Evolutionary conservation across 2,113 vertebrate genomes (phyloP).

Genomic region (Rana temporaria): DNA sequence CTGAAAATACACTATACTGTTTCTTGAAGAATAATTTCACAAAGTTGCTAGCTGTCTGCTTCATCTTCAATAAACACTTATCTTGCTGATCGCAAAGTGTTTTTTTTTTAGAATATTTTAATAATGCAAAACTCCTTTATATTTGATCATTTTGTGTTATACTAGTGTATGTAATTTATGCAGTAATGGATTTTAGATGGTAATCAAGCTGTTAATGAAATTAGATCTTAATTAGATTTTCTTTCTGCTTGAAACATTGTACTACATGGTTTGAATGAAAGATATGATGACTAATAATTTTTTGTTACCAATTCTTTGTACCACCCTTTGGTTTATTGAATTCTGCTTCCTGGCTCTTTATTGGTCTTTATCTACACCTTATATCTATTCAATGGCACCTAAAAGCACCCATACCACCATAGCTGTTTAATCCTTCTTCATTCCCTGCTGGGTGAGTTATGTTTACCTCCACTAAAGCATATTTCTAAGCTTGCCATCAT

Average conservation of each 20-base stretch:
- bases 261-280: not conserved
- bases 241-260: not conserved
- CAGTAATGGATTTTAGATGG: no score
- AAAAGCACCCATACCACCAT: constrained; percentile 60
- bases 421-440: constrained; percentile 66
- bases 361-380: constrained; percentile 57
- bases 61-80: no score
- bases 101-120: no score
- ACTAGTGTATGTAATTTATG: no score
- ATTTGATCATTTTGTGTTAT: no score
- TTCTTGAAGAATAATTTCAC: no score
- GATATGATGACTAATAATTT: not conserved
- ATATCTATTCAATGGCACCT: constrained; percentile 61
- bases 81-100: no score
- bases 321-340: constrained; percentile 64
- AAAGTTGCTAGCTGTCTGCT: no score
- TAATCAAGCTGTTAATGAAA: no score
- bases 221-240: no score
- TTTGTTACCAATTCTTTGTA: constrained; percentile 62
- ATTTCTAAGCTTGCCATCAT: not conserved
- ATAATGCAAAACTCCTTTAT: no score
- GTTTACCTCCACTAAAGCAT: not conserved
- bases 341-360: constrained; percentile 70
- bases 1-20: no score
- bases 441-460: constrained; percentile 66